Conservation (phyloP, 2,797 vertebrate species). For the Chloroceryle amazona region DNA sequence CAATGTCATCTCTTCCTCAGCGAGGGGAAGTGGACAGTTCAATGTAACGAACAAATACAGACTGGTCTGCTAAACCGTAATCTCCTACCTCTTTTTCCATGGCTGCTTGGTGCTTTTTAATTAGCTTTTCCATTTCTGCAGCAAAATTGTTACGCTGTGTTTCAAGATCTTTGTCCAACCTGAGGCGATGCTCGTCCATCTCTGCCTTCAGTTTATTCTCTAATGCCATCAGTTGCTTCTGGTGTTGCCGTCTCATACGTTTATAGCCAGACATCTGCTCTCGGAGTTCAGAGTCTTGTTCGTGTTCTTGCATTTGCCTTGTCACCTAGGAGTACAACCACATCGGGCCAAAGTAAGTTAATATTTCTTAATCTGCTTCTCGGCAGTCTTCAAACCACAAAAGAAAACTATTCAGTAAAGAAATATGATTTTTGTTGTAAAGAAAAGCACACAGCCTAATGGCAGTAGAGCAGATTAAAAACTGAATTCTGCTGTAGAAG, state of each 20-base stretch:
- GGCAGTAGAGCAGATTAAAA: conserved; percentile 39
- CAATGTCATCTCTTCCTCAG: conserved; percentile 26
- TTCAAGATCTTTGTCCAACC: conserved; percentile 98
- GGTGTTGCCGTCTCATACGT: conserved; percentile 98
- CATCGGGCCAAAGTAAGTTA: background rate
- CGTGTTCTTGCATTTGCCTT: conserved; percentile 98
- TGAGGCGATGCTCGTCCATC: conserved; percentile 98
- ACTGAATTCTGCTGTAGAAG: conserved; percentile 30
- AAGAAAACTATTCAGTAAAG: background rate
- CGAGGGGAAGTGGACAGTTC: conserved; percentile 12
- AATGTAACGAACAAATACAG: background rate
- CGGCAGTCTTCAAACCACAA: conserved; percentile 2
- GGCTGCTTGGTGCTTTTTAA: conserved; percentile 96
- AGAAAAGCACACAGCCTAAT: conserved; percentile 21
- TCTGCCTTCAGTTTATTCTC: conserved; percentile 99
- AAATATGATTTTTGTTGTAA: background rate
- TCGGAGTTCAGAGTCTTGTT: conserved; percentile 96
- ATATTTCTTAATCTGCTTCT: conserved; percentile 43
- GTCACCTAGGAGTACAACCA: conserved; percentile 88
- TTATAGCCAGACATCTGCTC: conserved; percentile 99
- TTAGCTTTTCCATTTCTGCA: conserved; percentile 97
- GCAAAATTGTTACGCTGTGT: conserved; percentile 96
- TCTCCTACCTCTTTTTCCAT: conserved; percentile 96
- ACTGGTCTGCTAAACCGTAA: background rate
- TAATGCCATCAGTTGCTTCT: conserved; percentile 97